phyloP scores from a whole-genome alignment of 1,140 invertebrate genomes.

The Leptinotarsa undecemlineata region DNA sequence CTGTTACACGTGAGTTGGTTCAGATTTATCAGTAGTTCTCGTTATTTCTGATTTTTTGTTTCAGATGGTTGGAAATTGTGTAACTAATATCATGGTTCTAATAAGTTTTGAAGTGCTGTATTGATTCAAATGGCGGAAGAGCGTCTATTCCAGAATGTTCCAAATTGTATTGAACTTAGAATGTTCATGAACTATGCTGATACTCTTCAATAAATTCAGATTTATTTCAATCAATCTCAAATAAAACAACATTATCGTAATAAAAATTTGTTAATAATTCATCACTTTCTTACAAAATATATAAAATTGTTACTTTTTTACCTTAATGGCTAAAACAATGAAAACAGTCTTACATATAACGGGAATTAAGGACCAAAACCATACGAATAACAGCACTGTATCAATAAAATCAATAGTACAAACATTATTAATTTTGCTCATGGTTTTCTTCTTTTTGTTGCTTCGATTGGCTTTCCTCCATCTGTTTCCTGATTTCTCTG shows the following conservation, averaged over 20 bases:
- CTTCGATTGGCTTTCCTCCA: neutral
- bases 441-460: neutral
- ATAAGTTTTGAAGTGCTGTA: slow-evolving; percentile 1
- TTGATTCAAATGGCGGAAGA: neutral
- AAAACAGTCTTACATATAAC: slow-evolving; percentile 11
- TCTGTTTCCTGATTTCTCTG: slow-evolving; percentile 2
- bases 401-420: no score
- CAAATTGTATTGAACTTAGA: no score
- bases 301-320: slow-evolving; percentile 13
- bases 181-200: no score
- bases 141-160: no score
- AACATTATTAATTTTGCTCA: neutral
- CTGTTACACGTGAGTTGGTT: neutral
- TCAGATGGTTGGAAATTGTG: slow-evolving; percentile 17
- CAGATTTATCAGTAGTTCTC: neutral
- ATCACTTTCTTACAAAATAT: neutral
- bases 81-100: slow-evolving; percentile 1
- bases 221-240: neutral
- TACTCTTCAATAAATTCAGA: no score
- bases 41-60: neutral
- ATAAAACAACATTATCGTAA: neutral
- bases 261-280: neutral
- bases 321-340: slow-evolving; percentile 5
- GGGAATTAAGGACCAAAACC: slow-evolving; percentile 1
- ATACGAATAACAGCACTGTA: neutral